A percentile compares a stretch with the other conserved stretches of the same genome.
Evolutionary conservation across 1,140 invertebrate genomes (phyloP).

Genomic region (Penaeus indicus): DNA sequence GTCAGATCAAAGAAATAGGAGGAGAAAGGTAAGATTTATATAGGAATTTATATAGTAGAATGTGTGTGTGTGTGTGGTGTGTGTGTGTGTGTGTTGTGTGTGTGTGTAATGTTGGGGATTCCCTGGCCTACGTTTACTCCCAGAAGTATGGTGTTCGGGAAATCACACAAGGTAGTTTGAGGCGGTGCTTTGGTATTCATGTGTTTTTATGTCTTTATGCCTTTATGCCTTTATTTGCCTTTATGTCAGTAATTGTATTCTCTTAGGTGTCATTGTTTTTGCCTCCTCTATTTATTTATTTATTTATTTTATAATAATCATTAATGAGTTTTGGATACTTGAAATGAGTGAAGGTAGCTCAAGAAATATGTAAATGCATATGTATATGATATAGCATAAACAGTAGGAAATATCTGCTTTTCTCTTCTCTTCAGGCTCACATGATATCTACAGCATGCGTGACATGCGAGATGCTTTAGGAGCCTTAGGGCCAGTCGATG

Average conservation of each 20-base stretch:
- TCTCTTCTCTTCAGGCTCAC: slow-evolving; percentile 78
- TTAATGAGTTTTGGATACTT: neutral
- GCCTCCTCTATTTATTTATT: too few species aligned
- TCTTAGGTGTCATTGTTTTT: too few species aligned
- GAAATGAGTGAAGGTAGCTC: neutral
- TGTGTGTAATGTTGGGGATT: slow-evolving; percentile 92
- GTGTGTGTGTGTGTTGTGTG: slow-evolving; percentile 77
- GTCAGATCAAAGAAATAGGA: slow-evolving; percentile 72
- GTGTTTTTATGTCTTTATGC: too few species aligned
- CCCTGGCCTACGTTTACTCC: slow-evolving; percentile 89
- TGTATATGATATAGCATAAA: neutral
- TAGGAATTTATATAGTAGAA: neutral
- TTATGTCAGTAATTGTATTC: too few species aligned
- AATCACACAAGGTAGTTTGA: slow-evolving; percentile 77
- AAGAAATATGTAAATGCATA: neutral
- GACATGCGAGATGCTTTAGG: slow-evolving; percentile 94
- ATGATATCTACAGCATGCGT: slow-evolving; percentile 88
- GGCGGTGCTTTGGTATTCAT: slow-evolving; percentile 34
- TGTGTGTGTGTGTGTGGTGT: neutral
- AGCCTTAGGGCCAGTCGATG: slow-evolving; percentile 90
- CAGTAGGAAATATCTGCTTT: neutral
- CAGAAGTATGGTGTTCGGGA: slow-evolving; percentile 81
- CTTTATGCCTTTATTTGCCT: too few species aligned
- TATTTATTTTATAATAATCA: too few species aligned
- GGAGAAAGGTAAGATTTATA: slow-evolving; percentile 72